phyloP scores from a whole-genome alignment of 2,113 vertebrate species.

The Onychostoma macrolepis region DNA sequence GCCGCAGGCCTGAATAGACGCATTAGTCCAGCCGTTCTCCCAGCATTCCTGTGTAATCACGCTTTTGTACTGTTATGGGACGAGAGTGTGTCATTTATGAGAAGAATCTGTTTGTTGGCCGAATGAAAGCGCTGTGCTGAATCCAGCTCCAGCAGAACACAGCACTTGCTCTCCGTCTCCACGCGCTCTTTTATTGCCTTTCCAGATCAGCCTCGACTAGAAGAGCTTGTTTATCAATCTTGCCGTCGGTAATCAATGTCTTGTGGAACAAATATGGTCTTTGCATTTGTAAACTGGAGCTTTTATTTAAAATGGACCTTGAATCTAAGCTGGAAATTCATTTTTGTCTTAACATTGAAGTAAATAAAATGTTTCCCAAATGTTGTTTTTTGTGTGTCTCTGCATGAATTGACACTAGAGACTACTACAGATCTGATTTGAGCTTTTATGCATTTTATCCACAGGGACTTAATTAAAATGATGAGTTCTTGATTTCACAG shows the following conservation, averaged over 20 bases:
- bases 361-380: conserved; percentile 61
- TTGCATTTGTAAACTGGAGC: conserved; percentile 53
- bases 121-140: conserved; percentile 32
- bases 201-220: conserved; percentile 40
- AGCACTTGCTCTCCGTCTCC: conserved; percentile 60
- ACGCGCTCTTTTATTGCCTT: conserved; percentile 19
- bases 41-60: conserved; percentile 76
- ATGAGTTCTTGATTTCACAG: no score
- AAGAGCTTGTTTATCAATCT: conserved; percentile 67
- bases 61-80: conserved; percentile 66
- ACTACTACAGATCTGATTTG: no score
- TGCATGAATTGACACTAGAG: conserved; percentile 18
- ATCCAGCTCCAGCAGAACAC: conserved; percentile 49
- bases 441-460: no score
- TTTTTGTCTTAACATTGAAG: not conserved
- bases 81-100: conserved; percentile 44
- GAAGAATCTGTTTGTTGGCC: conserved; percentile 15
- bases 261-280: conserved; percentile 34
- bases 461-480: no score
- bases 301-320: conserved; percentile 50
- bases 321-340: conserved; percentile 20
- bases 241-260: conserved; percentile 72
- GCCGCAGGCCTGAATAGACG: conserved; percentile 69
- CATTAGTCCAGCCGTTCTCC: conserved; percentile 60
- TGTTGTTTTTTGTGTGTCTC: conserved; percentile 59